phyloP scores from a whole-genome alignment of 2,888 invertebrate species.

The Subacronicta megacephala region DNA sequence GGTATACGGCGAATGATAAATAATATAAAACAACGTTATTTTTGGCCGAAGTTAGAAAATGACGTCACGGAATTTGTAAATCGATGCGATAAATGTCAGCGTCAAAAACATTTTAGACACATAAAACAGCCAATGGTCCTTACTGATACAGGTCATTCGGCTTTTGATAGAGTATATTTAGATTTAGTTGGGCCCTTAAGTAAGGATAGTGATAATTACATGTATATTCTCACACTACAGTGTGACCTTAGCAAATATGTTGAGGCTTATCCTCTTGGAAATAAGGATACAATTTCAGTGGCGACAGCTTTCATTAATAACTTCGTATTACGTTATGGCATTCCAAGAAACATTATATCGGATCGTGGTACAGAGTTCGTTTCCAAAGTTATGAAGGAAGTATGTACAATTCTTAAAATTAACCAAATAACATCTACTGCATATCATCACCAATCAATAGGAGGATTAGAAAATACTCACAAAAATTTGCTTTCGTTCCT shows the following conservation, averaged over 20 bases:
- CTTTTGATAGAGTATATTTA: neutral
- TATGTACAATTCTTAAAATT: too few relatives aligned
- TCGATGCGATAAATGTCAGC: constrained; percentile 1
- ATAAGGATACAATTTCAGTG: neutral
- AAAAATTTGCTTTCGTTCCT: too few relatives aligned
- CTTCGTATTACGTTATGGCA: neutral
- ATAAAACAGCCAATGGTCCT: constrained; percentile 2
- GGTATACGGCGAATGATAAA: too few relatives aligned
- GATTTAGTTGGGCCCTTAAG: constrained; percentile 2
- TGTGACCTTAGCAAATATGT: neutral
- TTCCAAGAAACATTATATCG: too few relatives aligned
- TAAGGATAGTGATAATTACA: neutral
- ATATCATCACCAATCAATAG: too few relatives aligned
- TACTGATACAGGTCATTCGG: neutral
- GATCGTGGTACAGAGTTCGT: too few relatives aligned
- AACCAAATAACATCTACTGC: too few relatives aligned
- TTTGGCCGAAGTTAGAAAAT: neutral
- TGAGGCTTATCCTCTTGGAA: neutral
- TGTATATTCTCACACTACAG: neutral
- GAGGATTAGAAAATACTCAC: too few relatives aligned
- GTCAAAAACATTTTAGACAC: neutral
- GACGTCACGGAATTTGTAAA: neutral
- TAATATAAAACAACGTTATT: too few relatives aligned
- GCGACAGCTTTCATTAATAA: neutral
- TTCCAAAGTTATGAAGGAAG: too few relatives aligned